These are phyloP conservation scores for Cosmia trapezina DNA, from an alignment of 2,888 invertebrate species.

Conservation along the genomic window DNA sequence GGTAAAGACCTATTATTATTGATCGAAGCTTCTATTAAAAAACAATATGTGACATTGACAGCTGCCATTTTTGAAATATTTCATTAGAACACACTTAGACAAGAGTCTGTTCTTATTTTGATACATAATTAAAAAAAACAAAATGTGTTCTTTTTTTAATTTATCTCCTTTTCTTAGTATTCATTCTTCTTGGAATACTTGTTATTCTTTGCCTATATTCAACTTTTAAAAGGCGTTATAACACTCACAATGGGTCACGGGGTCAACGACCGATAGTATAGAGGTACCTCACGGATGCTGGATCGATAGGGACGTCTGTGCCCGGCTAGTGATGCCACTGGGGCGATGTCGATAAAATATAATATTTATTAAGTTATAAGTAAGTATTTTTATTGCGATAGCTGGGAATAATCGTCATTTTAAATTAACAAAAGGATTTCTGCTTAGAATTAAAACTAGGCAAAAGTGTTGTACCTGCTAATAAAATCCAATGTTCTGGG, in stretches of 20 bases:
- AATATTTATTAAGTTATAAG: background rate
- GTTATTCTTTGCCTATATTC: background rate
- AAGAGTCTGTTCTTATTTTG: too few relatives aligned
- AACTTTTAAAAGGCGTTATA: constrained; percentile 7
- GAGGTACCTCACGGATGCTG: constrained; percentile 81
- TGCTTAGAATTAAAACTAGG: background rate
- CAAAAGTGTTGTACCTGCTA: background rate
- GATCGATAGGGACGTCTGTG: constrained; percentile 87
- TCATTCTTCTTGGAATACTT: background rate
- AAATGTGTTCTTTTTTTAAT: background rate
- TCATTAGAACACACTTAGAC: background rate
- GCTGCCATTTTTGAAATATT: constrained; percentile 8
- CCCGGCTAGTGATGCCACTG: constrained; percentile 74
- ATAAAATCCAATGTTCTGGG: background rate
- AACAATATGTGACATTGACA: background rate
- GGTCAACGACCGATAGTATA: constrained; percentile 77
- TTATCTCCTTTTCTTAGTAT: too few relatives aligned
- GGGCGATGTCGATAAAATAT: constrained; percentile 66
- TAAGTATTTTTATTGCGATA: background rate
- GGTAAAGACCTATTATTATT: too few relatives aligned
- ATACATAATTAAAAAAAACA: background rate
- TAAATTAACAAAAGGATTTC: background rate
- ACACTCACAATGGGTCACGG: constrained; percentile 74
- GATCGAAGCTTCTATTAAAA: too few relatives aligned
- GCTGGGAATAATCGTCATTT: background rate